These are phyloP conservation scores for Vanacampus margaritifer DNA, from an alignment of 2,113 vertebrate genomes.

Conservation along the genomic window DNA sequence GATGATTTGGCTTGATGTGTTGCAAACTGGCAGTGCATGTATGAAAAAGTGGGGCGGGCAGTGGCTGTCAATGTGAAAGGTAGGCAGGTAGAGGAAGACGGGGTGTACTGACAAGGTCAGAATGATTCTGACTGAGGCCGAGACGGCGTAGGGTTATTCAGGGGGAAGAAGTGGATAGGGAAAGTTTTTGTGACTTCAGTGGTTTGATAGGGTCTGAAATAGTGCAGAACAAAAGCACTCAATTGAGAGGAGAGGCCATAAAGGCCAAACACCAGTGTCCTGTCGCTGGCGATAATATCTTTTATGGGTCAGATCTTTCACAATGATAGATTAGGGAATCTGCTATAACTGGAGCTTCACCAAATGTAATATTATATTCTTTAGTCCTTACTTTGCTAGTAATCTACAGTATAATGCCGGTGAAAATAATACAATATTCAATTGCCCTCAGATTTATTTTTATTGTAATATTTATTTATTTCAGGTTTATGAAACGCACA, in stretches of 20 bases:
- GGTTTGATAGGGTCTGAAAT: conserved; percentile 2
- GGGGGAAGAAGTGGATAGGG: conserved; percentile 27
- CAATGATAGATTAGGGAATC: not conserved
- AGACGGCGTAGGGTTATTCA: conserved; percentile 27
- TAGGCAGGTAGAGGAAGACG: conserved; percentile 31
- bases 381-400: not conserved
- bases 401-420: not conserved
- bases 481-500: not conserved
- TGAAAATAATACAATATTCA: not conserved
- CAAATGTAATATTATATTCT: not conserved
- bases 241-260: not conserved
- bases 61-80: conserved; percentile 28
- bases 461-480: too few relatives aligned
- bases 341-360: not conserved
- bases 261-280: not conserved
- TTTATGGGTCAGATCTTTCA: conserved; percentile 4
- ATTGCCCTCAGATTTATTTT: not conserved
- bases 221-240: not conserved
- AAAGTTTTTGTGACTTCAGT: conserved; percentile 3
- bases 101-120: conserved; percentile 44
- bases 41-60: conserved; percentile 31
- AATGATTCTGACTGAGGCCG: conserved; percentile 25
- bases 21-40: conserved; percentile 13
- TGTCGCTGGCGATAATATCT: not conserved
- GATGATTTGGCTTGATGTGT: conserved; percentile 44